Percentiles rank a stretch among this genome's conserved stretches.
Evolutionary conservation across 2,113 vertebrate species (phyloP).

Genomic region (Pseudorhombus dupliciocellatus): DNA sequence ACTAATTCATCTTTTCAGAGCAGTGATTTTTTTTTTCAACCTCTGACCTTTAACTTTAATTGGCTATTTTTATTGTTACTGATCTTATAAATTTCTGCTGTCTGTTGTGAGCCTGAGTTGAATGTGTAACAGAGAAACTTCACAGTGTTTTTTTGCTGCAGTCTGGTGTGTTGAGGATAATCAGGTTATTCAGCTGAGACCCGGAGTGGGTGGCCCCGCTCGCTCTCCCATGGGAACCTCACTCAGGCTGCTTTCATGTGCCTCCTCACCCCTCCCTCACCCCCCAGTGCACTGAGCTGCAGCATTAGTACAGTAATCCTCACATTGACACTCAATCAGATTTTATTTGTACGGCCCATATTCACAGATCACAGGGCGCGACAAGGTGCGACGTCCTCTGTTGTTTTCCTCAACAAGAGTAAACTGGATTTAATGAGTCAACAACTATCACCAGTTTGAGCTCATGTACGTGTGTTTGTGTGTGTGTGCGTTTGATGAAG

Average conservation of each 20-base stretch:
- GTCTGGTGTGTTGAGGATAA: constrained; percentile 26
- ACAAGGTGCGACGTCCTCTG: too few species aligned
- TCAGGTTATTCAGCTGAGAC: constrained; percentile 40
- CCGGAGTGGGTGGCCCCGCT: constrained; percentile 34
- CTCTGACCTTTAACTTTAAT: constrained; percentile 23
- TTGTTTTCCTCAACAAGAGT: too few species aligned
- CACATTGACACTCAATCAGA: neutral
- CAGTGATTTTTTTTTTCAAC: neutral
- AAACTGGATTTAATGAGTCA: neutral
- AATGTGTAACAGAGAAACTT: neutral
- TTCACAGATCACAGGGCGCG: too few species aligned
- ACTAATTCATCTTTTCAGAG: neutral
- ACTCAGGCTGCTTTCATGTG: constrained; percentile 37
- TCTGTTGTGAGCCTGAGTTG: too few species aligned
- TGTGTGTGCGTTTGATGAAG: too few species aligned
- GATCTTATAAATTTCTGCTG: neutral
- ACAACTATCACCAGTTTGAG: too few species aligned
- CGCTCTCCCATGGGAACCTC: constrained; percentile 43
- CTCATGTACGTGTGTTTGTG: too few species aligned
- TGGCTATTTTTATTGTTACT: neutral
- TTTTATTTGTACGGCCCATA: too few species aligned
- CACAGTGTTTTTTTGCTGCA: neutral
- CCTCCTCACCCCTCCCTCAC: neutral
- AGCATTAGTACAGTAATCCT: constrained; percentile 38
- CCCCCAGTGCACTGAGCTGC: constrained; percentile 1